Conservation (phyloP, 2,888 invertebrate genomes). For the Trypoxylon attenuatum region DNA sequence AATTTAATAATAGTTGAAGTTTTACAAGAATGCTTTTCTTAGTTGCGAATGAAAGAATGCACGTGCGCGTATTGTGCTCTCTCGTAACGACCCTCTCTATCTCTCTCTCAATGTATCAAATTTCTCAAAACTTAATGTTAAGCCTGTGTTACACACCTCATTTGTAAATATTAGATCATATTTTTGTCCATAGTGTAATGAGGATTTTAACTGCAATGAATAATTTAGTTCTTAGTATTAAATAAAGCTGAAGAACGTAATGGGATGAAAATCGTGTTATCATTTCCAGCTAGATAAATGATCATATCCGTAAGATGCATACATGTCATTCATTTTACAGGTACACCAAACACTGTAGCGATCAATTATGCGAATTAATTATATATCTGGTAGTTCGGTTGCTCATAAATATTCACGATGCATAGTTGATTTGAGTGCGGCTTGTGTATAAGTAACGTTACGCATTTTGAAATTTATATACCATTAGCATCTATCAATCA, state of each 20-base stretch:
- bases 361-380: no score
- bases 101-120: conserved; percentile 41
- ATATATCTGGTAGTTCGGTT: no score
- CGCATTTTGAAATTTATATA: no score
- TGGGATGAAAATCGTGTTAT: conserved; percentile 27
- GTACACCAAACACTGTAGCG: no score
- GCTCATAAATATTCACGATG: no score
- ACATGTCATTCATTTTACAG: not conserved
- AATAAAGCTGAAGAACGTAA: conserved; percentile 48
- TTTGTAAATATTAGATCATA: conserved; percentile 74
- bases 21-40: conserved; percentile 22
- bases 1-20: conserved; percentile 12
- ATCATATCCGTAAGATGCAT: no score
- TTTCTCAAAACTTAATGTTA: conserved; percentile 54
- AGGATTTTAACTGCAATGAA: conserved; percentile 71
- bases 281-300: conserved; percentile 12
- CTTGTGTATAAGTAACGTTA: no score
- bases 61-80: conserved; percentile 50
- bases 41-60: conserved; percentile 10
- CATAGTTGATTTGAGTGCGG: no score
- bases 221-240: conserved; percentile 71
- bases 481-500: no score
- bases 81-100: conserved; percentile 53
- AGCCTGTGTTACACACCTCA: conserved; percentile 72
- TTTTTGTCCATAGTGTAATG: conserved; percentile 73